Conservation (phyloP, 2,797 vertebrate genomes). For the Callimico goeldii region DNA sequence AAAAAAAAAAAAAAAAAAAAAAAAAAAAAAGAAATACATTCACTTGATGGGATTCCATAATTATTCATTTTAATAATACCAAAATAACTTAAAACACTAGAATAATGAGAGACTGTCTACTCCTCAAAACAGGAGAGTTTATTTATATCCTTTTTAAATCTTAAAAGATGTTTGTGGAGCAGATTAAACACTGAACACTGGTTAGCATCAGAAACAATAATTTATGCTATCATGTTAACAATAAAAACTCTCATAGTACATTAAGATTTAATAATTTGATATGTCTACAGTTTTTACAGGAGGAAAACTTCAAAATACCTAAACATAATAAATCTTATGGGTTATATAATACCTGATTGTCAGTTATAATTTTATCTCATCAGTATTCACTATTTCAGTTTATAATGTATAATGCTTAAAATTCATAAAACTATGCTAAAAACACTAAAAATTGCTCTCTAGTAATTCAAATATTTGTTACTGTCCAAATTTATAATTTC, state of each 20-base stretch:
- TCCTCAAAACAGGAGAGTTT: neutral
- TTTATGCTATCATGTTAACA: constrained; percentile 9
- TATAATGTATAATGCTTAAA: constrained; percentile 31
- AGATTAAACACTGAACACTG: neutral
- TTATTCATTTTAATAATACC: constrained; percentile 10
- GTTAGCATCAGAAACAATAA: constrained; percentile 2
- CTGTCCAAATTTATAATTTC: neutral
- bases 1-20: too few species aligned
- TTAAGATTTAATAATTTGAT: constrained; percentile 17
- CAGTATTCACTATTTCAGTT: neutral
- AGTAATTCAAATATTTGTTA: constrained; percentile 38
- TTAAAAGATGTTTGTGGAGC: constrained; percentile 20
- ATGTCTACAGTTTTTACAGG: neutral
- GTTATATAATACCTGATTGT: neutral
- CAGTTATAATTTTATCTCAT: constrained; percentile 9
- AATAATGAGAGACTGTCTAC: neutral
- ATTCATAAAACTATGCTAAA: constrained; percentile 22
- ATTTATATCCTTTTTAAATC: neutral
- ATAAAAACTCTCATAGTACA: neutral
- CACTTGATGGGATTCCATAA: neutral
- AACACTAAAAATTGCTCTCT: neutral
- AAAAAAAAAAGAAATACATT: constrained; percentile 41
- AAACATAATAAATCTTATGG: neutral
- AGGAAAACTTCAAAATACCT: neutral
- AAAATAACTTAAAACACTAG: constrained; percentile 19